Base-by-base conservation (phyloP, 2,888 invertebrate genomes). In the Agonum fuliginosum region DNA sequence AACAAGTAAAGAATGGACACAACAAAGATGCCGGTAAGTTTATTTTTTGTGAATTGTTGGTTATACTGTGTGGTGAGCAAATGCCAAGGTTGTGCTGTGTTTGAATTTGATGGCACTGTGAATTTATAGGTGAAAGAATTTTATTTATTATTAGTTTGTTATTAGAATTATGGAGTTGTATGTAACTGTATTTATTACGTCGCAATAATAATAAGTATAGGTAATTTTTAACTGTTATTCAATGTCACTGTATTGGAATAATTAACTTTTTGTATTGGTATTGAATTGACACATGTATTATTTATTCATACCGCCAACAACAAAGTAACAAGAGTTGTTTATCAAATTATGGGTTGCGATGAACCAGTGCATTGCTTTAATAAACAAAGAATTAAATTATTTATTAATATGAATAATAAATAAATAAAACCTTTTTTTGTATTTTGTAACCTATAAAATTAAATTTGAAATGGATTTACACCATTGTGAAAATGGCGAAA, bases 1-100 rank as follows among this genome's bases (percentile, higher is more conserved):
- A 80, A 34, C 70, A 78, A 54, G 24, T 78, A 37, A 72, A 78
- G 20, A 78, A 79, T 72, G 79, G 79, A 37, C 78, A 78, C 58
- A 74, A 77, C 19, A 79, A 80, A 34, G 62, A 78, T 69, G 77
- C 77, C 22, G 80, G 80, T 80, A 67, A 73, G 80, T 80, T 54
- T 27, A 24, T 48, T 48, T 48, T 48, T 48, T 6, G 48, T 48
- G 20, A 37, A 37, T n/a, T 37, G 37, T n/a, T 37, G 10, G 37
- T n/a, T 3, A 10, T 37, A 37, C n/a, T 37, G 37, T n/a, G n/a
- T 37, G 37, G 10, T n/a, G 37, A 37, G 37, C 37, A 37, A 37
- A 37, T 37, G 37, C 37, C 37, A 37, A 37, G 37, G 37, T 37
- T 37, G 37, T 37, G n/a, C 12, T 37, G 37, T 37, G 37, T 37